phyloP scores from a whole-genome alignment of 2,113 vertebrate species.

The Clinocottus analis region DNA sequence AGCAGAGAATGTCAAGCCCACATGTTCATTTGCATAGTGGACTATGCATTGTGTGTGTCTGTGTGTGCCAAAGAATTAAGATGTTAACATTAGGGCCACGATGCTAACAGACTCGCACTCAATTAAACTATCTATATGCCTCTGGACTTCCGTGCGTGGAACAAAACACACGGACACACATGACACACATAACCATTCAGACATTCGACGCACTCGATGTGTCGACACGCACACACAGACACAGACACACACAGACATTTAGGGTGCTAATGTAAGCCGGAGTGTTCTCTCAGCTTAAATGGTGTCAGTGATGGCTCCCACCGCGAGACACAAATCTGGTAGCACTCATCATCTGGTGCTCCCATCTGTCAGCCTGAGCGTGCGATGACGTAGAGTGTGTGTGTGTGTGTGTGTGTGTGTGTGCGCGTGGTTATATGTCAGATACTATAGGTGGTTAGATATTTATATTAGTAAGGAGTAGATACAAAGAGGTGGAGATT shows the following conservation, averaged over 20 bases:
- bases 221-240: not conserved
- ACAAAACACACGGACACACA: constrained; percentile 1
- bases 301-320: constrained; percentile 78
- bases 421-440: not conserved
- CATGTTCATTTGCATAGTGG: constrained; percentile 53
- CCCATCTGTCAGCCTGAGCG: constrained; percentile 79
- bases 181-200: not conserved
- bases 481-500: not conserved
- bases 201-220: constrained; percentile 3
- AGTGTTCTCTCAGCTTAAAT: constrained; percentile 77
- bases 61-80: not conserved
- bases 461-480: not conserved
- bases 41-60: constrained; percentile 3
- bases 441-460: constrained; percentile 33
- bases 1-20: constrained; percentile 52
- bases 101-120: not conserved
- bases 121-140: constrained; percentile 2
- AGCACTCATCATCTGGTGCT: constrained; percentile 81
- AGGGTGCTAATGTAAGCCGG: constrained; percentile 72
- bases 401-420: constrained; percentile 5
- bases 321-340: constrained; percentile 79
- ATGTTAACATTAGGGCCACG: not conserved
- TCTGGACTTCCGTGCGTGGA: not conserved
- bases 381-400: constrained; percentile 32
- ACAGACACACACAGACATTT: constrained; percentile 23